phyloP scores from a whole-genome alignment of 2,113 vertebrate genomes.

The Myanophis thanlyinensis region DNA sequence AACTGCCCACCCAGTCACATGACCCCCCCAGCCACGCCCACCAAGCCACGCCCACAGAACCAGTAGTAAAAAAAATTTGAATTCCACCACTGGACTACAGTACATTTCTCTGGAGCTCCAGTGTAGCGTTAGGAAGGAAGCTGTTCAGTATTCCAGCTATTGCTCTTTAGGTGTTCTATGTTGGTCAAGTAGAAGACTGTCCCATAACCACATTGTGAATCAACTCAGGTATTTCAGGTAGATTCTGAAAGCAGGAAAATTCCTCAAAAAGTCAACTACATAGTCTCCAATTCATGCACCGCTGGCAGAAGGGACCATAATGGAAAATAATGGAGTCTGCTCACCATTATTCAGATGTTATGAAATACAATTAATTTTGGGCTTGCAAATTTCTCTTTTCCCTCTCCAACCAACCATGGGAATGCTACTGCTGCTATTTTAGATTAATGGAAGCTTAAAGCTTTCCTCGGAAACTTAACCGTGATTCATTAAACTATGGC shows the following conservation, averaged over 20 bases:
- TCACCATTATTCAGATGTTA: neutral
- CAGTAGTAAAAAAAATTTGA: no score
- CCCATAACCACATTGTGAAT: neutral
- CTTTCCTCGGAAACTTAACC: neutral
- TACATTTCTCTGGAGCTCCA: neutral
- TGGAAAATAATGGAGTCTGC: neutral
- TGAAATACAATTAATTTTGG: neutral
- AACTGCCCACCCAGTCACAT: no score
- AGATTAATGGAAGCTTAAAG: neutral
- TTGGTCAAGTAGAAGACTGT: neutral
- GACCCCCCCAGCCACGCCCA: no score
- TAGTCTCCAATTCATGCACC: neutral
- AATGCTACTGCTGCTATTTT: neutral
- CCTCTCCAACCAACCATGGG: neutral
- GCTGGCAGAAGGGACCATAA: neutral
- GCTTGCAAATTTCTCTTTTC: neutral
- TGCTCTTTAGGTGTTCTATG: neutral
- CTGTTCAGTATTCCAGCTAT: neutral
- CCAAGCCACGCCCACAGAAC: no score
- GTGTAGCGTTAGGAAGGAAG: neutral
- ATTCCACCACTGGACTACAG: no score
- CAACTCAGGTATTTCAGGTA: neutral
- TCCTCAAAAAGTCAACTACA: neutral
- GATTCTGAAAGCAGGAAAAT: neutral
- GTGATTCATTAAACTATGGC: neutral